Evolutionary conservation across 2,888 invertebrate genomes (phyloP), one percentile per base, ranked within the genome.

Genomic region (Orthosia gothica): DNA sequence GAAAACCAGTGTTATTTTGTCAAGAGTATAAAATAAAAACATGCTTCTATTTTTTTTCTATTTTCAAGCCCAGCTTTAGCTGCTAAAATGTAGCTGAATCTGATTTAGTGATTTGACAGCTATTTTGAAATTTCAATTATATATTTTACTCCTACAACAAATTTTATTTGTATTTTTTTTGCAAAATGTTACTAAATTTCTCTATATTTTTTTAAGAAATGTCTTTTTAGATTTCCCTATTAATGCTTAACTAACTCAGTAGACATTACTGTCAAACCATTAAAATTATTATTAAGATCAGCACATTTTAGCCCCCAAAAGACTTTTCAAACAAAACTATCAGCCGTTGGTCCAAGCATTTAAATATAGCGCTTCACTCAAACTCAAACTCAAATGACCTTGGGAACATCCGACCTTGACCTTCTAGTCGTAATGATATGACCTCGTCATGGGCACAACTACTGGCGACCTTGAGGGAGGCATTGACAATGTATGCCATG

Each of bases 401-500:
- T 87, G 77, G 79, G 81, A 82, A 86, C 81, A 86, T 88, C 87
- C 74, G 74, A 71, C 71, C 88, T 88, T 90, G 91, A 93, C 92
- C 93, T 91, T 89, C 84, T 78, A 87, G 85, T 86, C 88, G 88
- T 91, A 91, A 87, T 73, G 75, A 76, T 76, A 76, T 73, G 89
- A 87, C 87, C 91, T 92, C 91, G 89, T 89, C 88, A 91, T 91
- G 83, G 94, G 95, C 86, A 96, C 93, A 81, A 95, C 91, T 81
- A 95, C 92, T 75, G 95, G 95, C 76, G 96, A 94, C 90, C 96
- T 92, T 88, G 96, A 93, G n/a, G 95, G 95, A 77, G 97, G 96
- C 96, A 96, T 97, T 77, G 96, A 95, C 89, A 96, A 93, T 70
- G 96, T 96, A 86, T 96, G 95, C 97, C 97, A 97, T 85, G 97